These are phyloP conservation scores for Lasioglossum morio DNA, from an alignment of 2,888 invertebrate genomes.

Conservation along the genomic window DNA sequence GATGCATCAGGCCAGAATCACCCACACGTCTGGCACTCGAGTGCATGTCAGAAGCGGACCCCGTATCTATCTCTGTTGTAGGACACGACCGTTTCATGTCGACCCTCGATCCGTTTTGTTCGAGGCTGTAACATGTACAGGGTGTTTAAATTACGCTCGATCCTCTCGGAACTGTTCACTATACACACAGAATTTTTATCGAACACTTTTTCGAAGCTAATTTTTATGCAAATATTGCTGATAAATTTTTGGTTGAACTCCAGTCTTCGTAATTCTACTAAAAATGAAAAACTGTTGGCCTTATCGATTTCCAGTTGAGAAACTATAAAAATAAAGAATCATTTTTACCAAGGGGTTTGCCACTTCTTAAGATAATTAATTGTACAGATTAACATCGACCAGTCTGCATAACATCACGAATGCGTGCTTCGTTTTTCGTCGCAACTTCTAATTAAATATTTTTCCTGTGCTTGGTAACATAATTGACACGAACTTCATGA, in stretches of 20 bases:
- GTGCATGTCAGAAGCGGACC: slow-evolving; percentile 58
- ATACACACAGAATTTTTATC: background rate
- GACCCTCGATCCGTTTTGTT: slow-evolving; percentile 69
- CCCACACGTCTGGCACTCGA: slow-evolving; percentile 42
- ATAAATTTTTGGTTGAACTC: background rate
- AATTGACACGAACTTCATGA: background rate
- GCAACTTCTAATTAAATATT: background rate
- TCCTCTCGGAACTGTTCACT: background rate
- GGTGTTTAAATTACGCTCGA: background rate
- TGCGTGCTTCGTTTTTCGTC: background rate
- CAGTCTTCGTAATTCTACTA: background rate
- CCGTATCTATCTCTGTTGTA: slow-evolving; percentile 69
- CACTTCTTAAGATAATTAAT: background rate
- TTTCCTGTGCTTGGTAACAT: background rate
- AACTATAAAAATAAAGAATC: background rate
- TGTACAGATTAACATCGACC: background rate
- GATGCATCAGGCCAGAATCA: slow-evolving; percentile 48
- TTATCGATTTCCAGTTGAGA: background rate
- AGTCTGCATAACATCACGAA: background rate
- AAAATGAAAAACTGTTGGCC: background rate
- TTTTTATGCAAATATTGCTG: background rate
- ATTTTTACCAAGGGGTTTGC: background rate
- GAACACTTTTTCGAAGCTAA: background rate
- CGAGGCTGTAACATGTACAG: background rate
- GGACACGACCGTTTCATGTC: slow-evolving; percentile 65